phyloP scores from a whole-genome alignment of 2,797 vertebrate species.

The Hirundo rustica region DNA sequence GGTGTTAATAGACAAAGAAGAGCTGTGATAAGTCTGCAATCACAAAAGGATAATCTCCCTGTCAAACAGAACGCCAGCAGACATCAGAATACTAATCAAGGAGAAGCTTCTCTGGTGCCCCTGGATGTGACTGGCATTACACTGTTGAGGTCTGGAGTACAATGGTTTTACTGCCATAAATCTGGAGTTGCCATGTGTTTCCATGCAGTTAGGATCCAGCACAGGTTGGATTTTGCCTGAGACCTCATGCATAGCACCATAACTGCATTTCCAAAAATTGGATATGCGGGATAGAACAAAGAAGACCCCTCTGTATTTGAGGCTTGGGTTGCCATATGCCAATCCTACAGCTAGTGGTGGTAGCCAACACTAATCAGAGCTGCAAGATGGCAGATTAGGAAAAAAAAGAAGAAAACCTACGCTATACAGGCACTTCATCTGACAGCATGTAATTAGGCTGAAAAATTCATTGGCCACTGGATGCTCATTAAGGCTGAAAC shows the following conservation, averaged over 20 bases:
- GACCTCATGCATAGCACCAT: background rate
- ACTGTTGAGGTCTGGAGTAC: background rate
- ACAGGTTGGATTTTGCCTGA: background rate
- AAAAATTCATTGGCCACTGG: background rate
- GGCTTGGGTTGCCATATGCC: background rate
- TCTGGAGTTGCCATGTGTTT: background rate
- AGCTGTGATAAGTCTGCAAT: background rate
- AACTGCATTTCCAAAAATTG: background rate
- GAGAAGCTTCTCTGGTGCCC: background rate
- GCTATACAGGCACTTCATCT: background rate
- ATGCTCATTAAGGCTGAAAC: background rate
- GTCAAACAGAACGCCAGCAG: slow-evolving; percentile 16
- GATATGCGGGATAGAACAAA: background rate
- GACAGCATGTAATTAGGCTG: background rate
- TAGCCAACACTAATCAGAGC: background rate
- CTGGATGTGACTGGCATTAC: background rate
- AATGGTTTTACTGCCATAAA: background rate
- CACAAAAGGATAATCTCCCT: background rate
- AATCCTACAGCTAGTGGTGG: background rate
- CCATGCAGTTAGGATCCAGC: background rate
- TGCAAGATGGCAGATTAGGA: background rate
- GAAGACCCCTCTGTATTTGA: background rate
- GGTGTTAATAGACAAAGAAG: background rate
- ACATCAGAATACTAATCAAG: slow-evolving; percentile 26
- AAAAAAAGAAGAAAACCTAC: background rate